A percentile compares a stretch with the other conserved stretches of the same genome.
phyloP scores from a whole-genome alignment of 2,113 vertebrate species.

The Pterophyllum scalare region DNA sequence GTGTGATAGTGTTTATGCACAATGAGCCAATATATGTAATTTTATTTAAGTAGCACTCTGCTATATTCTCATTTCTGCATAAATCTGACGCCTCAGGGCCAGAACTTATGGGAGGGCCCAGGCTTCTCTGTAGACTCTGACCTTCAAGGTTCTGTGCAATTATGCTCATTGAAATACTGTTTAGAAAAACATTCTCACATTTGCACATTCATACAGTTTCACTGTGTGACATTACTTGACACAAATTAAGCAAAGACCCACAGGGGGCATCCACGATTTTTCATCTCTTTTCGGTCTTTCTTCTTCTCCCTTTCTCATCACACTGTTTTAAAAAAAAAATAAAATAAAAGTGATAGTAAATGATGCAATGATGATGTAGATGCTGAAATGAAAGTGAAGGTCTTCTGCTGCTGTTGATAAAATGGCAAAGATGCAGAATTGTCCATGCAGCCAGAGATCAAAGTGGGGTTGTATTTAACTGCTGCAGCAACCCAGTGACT shows the following conservation, averaged over 20 bases:
- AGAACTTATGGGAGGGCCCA: not conserved
- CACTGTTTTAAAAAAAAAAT: not conserved
- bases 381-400: not conserved
- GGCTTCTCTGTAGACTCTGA: slow-evolving; percentile 6
- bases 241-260: not conserved
- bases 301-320: not conserved
- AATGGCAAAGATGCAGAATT: not conserved
- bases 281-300: not conserved
- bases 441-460: not conserved
- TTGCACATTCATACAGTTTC: not conserved
- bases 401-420: not conserved
- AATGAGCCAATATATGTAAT: slow-evolving; percentile 29
- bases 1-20: slow-evolving; percentile 9
- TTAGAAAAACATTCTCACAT: not conserved
- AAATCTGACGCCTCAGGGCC: slow-evolving; percentile 15
- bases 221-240: not conserved
- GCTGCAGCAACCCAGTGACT: not conserved
- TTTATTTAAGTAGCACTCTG: slow-evolving; percentile 27
- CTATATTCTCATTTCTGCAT: slow-evolving; percentile 16
- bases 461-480: not conserved
- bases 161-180: slow-evolving; percentile 19
- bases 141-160: slow-evolving; percentile 26
- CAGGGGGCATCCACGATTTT: slow-evolving; percentile 3
- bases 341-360: not conserved
- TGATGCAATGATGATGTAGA: slow-evolving; percentile 29